Conservation (phyloP, 2,113 vertebrate genomes). For the Otolemur garnettii region DNA sequence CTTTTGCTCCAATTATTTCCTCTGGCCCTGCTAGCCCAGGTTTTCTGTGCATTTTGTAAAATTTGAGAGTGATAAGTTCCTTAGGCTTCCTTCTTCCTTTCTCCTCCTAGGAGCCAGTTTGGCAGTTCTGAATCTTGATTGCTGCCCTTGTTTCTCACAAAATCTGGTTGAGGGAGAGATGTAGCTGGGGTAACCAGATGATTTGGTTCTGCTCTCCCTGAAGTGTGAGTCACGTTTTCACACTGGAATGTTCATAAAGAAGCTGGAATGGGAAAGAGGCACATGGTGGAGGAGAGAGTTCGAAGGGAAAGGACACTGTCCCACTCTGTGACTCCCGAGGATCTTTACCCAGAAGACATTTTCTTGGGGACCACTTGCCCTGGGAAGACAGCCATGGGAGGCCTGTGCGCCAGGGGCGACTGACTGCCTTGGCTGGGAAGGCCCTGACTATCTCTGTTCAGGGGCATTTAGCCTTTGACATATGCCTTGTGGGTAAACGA, state of each 20-base stretch:
- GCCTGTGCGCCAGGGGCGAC: accelerated
- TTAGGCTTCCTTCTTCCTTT: background rate
- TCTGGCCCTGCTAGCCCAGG: background rate
- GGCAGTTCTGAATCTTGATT: background rate
- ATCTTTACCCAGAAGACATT: background rate
- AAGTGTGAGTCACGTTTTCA: background rate
- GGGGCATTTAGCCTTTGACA: background rate
- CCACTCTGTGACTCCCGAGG: background rate
- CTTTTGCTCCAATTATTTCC: background rate
- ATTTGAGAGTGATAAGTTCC: background rate
- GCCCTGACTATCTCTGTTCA: background rate
- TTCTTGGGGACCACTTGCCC: background rate
- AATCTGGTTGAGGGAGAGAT: background rate
- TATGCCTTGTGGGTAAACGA: background rate
- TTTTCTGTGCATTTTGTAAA: background rate
- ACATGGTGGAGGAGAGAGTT: background rate
- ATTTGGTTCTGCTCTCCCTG: background rate
- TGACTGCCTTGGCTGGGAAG: background rate
- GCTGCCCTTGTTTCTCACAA: background rate
- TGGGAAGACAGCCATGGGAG: background rate
- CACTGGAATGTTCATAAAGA: background rate
- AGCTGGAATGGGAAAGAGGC: no score
- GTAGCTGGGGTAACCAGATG: background rate
- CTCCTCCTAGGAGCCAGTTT: background rate
- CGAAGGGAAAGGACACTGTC: background rate